phyloP scores from a whole-genome alignment of 2,888 invertebrate genomes.

The Xylota segnis region DNA sequence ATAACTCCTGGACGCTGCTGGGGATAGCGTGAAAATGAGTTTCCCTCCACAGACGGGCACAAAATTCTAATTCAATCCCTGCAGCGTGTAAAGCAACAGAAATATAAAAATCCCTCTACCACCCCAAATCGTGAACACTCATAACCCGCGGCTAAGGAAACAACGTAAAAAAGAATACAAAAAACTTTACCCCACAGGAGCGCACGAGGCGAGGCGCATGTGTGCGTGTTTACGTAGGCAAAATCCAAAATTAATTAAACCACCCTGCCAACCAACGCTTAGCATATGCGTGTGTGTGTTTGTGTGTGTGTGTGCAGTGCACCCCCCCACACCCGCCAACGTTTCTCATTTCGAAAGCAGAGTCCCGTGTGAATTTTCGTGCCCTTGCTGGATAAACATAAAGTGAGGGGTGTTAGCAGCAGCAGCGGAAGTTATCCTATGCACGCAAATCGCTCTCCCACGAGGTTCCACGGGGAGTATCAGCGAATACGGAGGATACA shows the following conservation, averaged over 20 bases:
- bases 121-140: background rate
- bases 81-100: slow-evolving; percentile 34
- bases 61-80: slow-evolving; percentile 33
- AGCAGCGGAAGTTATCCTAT: background rate
- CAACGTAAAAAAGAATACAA: slow-evolving; percentile 9
- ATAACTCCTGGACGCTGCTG: slow-evolving; percentile 27
- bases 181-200: slow-evolving; percentile 7
- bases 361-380: slow-evolving; percentile 19
- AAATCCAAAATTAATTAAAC: slow-evolving; percentile 55
- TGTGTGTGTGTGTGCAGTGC: background rate
- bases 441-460: slow-evolving; percentile 28
- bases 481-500: background rate
- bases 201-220: slow-evolving; percentile 1
- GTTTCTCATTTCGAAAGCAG: background rate
- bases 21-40: slow-evolving; percentile 27
- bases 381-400: slow-evolving; percentile 32
- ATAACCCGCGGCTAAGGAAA: slow-evolving; percentile 31
- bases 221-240: slow-evolving; percentile 26
- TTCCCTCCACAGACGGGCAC: slow-evolving; percentile 18
- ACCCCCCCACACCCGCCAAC: background rate
- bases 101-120: background rate
- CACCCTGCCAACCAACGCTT: background rate
- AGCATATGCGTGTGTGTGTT: background rate
- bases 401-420: background rate
- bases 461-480: background rate